Base-by-base conservation (phyloP, 23 tunicate genomes). In the Diplosoma virens region DNA sequence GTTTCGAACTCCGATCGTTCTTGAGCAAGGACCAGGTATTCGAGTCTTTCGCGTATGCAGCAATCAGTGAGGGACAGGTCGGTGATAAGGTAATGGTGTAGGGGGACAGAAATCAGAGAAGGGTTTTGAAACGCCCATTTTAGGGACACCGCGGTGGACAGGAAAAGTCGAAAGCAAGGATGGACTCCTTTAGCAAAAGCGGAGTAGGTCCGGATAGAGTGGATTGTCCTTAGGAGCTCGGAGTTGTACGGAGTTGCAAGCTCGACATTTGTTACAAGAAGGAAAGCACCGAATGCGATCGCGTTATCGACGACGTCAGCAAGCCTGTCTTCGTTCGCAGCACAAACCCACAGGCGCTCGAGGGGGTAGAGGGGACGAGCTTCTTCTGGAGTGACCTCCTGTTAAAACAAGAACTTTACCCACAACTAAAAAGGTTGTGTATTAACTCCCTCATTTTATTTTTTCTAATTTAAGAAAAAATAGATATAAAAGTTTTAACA, bases 1-100 rank as follows among this genome's bases (percentile, higher is more conserved):
- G 86, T 71, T 64, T 85, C 97, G 47, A 92, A 92, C 36, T 92
- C 92, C 24, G 97, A 73, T 33, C 87, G 37, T 70, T 85, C 88
- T 47, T 81, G 88, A 9, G 71, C 78, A 59, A 92, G 28, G 24
- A 92, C 87, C 5, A 81, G 52, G 27, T 52, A 47, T 56, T 78
- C 84, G 76, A 92, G 56, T 33, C 59, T 77, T 58, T 92, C 82
- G 46, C 66, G 59, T 55, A 92, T 22, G 6, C 71, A 86, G 1
- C 81, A 55, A 9, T 36, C 50, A 11, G 53, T 35, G 9, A 92
- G 67, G 14, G 87, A 34, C 47, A 92, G 60, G 52, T 81, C 77
- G 5, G 85, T 67, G 29, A 89, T 66, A 20, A 81, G 33, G 35
- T 47, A 58, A 21, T 70, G 24, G 22, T 80, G 47, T 1, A 75